Evolutionary conservation across 2,113 vertebrate genomes (phyloP).

Genomic region (Mustelus asterias): DNA sequence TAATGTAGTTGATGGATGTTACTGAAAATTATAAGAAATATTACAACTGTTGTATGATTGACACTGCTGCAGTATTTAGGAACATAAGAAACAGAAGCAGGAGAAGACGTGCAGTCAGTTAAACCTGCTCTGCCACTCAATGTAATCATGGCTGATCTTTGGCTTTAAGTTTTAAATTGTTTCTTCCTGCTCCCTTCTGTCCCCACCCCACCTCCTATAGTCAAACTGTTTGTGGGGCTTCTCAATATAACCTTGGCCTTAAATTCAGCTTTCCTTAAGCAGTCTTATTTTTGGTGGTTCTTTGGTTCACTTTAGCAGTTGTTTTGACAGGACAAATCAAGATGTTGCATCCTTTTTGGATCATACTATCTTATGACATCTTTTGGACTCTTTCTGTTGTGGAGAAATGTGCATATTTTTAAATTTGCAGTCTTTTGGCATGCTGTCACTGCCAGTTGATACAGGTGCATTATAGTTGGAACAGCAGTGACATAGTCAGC

Average conservation of each 20-base stretch:
- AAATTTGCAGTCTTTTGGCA: neutral
- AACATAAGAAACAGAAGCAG: neutral
- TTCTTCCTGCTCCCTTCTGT: neutral
- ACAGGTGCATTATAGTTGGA: conserved; percentile 57
- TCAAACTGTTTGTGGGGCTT: neutral
- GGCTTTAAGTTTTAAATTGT: neutral
- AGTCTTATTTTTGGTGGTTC: neutral
- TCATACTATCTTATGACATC: neutral
- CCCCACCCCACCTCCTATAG: too few species aligned
- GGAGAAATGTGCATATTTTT: neutral
- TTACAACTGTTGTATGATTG: neutral
- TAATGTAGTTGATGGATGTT: neutral
- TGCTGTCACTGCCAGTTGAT: neutral
- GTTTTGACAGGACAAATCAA: neutral
- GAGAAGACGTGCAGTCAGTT: neutral
- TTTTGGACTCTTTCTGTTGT: neutral
- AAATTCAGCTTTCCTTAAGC: neutral
- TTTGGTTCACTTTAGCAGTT: neutral
- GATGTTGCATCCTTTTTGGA: neutral
- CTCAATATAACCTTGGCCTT: neutral
- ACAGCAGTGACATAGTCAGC: conserved; percentile 56
- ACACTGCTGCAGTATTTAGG: neutral
- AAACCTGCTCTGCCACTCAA: neutral
- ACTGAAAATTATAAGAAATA: neutral
- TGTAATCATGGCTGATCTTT: neutral